A percentile compares a stretch with the other conserved stretches of the same genome.
These are phyloP conservation scores for Otus sunia DNA, from an alignment of 2,113 vertebrate species.

Conservation along the genomic window DNA sequence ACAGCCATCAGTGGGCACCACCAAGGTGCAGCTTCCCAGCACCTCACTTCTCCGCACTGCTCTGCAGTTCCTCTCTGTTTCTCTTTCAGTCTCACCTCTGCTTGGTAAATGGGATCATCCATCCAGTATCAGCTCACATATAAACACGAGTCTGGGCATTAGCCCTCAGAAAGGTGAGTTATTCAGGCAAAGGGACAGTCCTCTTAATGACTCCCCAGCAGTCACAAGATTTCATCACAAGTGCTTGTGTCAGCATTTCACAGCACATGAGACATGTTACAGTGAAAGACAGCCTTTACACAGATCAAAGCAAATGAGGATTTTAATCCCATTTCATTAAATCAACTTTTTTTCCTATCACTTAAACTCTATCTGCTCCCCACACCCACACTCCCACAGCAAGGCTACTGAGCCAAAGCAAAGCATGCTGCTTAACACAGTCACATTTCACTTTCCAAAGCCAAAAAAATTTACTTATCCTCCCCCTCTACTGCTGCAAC, in stretches of 20 bases:
- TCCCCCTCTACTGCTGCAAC: background rate
- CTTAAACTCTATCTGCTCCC: background rate
- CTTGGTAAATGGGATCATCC: background rate
- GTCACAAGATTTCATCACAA: background rate
- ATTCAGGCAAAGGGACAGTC: background rate
- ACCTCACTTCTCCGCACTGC: background rate
- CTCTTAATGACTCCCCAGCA: background rate
- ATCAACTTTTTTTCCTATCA: background rate
- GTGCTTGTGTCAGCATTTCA: background rate
- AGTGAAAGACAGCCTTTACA: background rate
- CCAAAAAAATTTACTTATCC: background rate
- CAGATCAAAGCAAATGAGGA: background rate
- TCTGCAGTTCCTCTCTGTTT: rapidly evolving
- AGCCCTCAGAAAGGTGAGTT: background rate
- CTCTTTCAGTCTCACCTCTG: background rate
- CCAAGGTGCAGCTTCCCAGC: background rate
- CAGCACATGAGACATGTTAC: background rate
- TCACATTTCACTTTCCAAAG: background rate
- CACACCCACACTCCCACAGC: background rate
- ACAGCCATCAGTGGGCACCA: background rate
- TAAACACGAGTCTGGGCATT: background rate
- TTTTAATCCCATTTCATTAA: background rate
- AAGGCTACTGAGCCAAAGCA: background rate
- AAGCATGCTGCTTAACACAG: background rate
- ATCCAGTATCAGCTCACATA: background rate